Conservation (phyloP, 2,888 invertebrate species). For the Chironomus riparius region DNA sequence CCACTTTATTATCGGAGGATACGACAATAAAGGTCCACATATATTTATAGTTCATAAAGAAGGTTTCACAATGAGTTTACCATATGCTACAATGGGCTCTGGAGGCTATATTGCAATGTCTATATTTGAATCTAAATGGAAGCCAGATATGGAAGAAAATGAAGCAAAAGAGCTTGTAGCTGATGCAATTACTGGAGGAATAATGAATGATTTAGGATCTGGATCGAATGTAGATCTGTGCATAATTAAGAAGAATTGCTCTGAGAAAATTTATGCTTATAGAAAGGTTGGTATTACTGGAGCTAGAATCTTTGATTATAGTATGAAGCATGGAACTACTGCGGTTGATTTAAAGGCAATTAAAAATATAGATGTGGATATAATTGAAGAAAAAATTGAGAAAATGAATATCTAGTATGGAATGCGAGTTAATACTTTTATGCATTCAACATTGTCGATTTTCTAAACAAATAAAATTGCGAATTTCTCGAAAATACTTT, state of each 20-base stretch:
- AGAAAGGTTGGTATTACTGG: conserved; percentile 64
- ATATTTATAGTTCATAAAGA: conserved; percentile 90
- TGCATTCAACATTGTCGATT: too few relatives aligned
- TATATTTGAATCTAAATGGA: conserved; percentile 87
- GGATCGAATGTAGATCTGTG: conserved; percentile 93
- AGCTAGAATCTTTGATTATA: conserved; percentile 37
- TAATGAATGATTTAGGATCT: conserved; percentile 96
- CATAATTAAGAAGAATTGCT: conserved; percentile 75
- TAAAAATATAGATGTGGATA: background rate
- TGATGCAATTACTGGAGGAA: conserved; percentile 92
- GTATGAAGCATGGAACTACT: conserved; percentile 37
- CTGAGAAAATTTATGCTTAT: conserved; percentile 77
- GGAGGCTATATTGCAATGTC: conserved; percentile 96
- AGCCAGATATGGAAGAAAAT: conserved; percentile 69
- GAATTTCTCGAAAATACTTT: too few relatives aligned
- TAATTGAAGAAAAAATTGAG: background rate
- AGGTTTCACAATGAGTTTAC: conserved; percentile 85
- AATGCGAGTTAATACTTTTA: too few relatives aligned
- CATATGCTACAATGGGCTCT: conserved; percentile 93
- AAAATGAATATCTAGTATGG: background rate
- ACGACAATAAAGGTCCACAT: conserved; percentile 83
- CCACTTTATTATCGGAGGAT: conserved; percentile 90
- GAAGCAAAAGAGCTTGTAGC: conserved; percentile 84
- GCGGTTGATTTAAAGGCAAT: conserved; percentile 31
- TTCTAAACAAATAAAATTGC: too few relatives aligned